Percentiles rank a stretch among this genome's conserved stretches.
Conservation (phyloP, 2,888 invertebrate species). For the Lycophotia porphyrea region DNA sequence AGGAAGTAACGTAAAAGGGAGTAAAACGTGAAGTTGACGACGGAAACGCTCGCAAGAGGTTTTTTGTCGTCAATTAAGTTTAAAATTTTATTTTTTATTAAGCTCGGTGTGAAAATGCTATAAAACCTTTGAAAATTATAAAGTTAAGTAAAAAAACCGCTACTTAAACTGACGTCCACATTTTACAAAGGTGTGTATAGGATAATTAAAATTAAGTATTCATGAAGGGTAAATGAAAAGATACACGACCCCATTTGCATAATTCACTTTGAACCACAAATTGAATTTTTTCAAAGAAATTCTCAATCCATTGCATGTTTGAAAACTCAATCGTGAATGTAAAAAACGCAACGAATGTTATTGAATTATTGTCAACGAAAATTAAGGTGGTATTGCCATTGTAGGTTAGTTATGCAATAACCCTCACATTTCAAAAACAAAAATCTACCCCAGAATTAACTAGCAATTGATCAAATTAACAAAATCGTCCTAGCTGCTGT, state of each 20-base stretch:
- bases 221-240: neutral
- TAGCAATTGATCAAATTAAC: neutral
- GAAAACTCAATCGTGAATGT: neutral
- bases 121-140: conserved; percentile 40
- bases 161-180: conserved; percentile 18
- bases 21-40: conserved; percentile 47
- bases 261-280: neutral
- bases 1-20: conserved; percentile 38
- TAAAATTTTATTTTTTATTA: conserved; percentile 49
- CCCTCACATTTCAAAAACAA: neutral
- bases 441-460: neutral
- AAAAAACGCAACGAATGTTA: neutral
- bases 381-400: neutral
- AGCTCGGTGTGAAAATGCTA: conserved; percentile 40
- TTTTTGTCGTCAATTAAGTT: conserved; percentile 62
- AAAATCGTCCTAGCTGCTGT: neutral
- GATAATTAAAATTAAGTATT: conserved; percentile 16
- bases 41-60: conserved; percentile 49
- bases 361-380: neutral
- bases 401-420: neutral
- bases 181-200: neutral
- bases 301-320: neutral
- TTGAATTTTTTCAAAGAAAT: neutral
- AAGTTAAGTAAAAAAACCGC: conserved; percentile 22
- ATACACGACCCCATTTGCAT: neutral